phyloP scores from a whole-genome alignment of 2,888 invertebrate genomes.

The Plagodis pulveraria region DNA sequence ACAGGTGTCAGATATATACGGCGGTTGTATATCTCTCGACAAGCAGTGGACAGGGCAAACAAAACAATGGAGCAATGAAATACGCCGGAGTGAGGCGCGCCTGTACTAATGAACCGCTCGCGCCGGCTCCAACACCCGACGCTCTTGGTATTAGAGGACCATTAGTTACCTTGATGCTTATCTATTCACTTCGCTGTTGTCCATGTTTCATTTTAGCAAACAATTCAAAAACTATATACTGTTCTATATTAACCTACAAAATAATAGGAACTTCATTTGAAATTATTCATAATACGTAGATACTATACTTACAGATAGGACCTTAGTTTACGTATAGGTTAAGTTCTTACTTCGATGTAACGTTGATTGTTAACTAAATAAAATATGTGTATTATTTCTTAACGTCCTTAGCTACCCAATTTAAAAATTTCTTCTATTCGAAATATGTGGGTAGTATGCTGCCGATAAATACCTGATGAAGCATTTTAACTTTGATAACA shows the following conservation, averaged over 20 bases:
- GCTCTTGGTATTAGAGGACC: slow-evolving; percentile 18
- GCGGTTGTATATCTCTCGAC: slow-evolving; percentile 59
- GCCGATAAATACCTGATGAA: slow-evolving; percentile 36
- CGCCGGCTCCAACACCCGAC: slow-evolving; percentile 10
- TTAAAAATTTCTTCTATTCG: slow-evolving; percentile 37
- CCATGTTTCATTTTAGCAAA: slow-evolving; percentile 8
- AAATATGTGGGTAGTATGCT: slow-evolving; percentile 34
- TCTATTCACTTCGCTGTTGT: slow-evolving; percentile 20
- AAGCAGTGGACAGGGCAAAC: slow-evolving; percentile 56
- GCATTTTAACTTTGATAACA: slow-evolving; percentile 32
- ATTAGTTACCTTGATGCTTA: slow-evolving; percentile 29
- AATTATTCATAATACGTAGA: slow-evolving; percentile 3
- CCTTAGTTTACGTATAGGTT: slow-evolving; percentile 15
- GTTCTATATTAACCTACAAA: neutral
- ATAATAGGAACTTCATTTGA: neutral
- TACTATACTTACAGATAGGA: neutral
- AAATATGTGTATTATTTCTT: slow-evolving; percentile 26
- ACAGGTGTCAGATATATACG: slow-evolving; percentile 53
- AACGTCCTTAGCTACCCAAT: slow-evolving; percentile 29
- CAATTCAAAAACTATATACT: slow-evolving; percentile 9
- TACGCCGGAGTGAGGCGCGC: slow-evolving; percentile 63
- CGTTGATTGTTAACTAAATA: slow-evolving; percentile 26
- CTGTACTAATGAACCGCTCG: slow-evolving; percentile 63
- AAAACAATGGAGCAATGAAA: slow-evolving; percentile 73
- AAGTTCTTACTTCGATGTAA: slow-evolving; percentile 20